These are phyloP conservation scores for Sebastes trivittatus DNA, from an alignment of 2,797 vertebrate genomes.

Conservation along the genomic window DNA sequence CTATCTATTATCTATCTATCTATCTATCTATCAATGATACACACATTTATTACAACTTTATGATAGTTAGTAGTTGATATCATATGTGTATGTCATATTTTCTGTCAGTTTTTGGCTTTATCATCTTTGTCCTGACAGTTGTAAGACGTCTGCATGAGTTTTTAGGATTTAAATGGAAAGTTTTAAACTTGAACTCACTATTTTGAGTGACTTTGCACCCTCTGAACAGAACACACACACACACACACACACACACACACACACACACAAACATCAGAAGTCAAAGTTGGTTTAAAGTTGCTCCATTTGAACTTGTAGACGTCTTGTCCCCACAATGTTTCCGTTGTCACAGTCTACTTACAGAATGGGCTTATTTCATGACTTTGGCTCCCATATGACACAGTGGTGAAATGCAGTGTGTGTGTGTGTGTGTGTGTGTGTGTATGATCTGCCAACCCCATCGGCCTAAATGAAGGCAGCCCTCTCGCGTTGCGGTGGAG, in stretches of 20 bases:
- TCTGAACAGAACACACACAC: background rate
- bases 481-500: slow-evolving; percentile 72
- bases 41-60: background rate
- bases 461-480: slow-evolving; percentile 72
- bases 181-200: slow-evolving; percentile 10
- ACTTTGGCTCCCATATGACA: slow-evolving; percentile 64
- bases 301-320: slow-evolving; percentile 45
- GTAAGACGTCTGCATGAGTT: background rate
- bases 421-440: background rate
- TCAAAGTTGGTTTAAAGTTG: slow-evolving; percentile 4
- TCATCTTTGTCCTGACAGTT: background rate
- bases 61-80: background rate
- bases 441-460: slow-evolving; percentile 53
- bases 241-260: background rate
- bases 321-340: slow-evolving; percentile 59
- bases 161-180: background rate
- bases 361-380: slow-evolving; percentile 59
- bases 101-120: background rate
- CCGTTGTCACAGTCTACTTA: slow-evolving; percentile 64
- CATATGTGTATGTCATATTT: background rate
- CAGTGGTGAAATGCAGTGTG: slow-evolving; percentile 48
- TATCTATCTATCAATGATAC: no score
- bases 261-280: background rate
- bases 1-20: no score
- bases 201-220: background rate